Conservation (phyloP, 35 echinoderm and acorn worm species). For the Stichopus chloronotus region DNA sequence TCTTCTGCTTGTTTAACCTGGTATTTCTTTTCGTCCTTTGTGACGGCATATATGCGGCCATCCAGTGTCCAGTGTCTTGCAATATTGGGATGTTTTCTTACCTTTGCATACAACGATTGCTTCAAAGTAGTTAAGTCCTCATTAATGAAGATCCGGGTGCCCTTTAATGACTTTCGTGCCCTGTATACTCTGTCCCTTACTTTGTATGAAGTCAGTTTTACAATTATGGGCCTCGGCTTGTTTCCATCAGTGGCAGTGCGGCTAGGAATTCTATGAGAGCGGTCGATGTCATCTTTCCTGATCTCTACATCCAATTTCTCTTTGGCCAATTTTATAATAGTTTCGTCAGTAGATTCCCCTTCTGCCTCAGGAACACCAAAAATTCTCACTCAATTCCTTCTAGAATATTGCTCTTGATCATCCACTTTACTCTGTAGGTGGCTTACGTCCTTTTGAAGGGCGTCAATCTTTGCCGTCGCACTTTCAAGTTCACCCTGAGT, state of each 20-base stretch:
- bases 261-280: background rate
- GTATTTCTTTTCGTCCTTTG: background rate
- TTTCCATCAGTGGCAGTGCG: background rate
- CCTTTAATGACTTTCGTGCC: background rate
- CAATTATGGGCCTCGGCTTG: background rate
- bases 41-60: no score
- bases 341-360: slow-evolving; percentile 21
- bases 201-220: slow-evolving; percentile 1
- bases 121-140: slow-evolving; percentile 28
- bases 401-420: slow-evolving; percentile 11
- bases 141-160: slow-evolving; percentile 24
- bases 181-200: slow-evolving; percentile 13
- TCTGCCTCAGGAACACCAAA: slow-evolving; percentile 15
- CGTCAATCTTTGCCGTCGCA: background rate
- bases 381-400: background rate
- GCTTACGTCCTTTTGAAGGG: background rate
- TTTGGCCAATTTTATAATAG: slow-evolving; percentile 12
- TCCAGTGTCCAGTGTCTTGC: slow-evolving; percentile 27
- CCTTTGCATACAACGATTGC: slow-evolving; percentile 17
- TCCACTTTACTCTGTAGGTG: background rate
- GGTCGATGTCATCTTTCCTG: background rate
- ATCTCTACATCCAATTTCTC: slow-evolving; percentile 28
- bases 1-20: background rate
- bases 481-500: slow-evolving; percentile 16
- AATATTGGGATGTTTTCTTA: background rate